phyloP scores from a whole-genome alignment of 2,888 invertebrate species.

The Arctia plantaginis region DNA sequence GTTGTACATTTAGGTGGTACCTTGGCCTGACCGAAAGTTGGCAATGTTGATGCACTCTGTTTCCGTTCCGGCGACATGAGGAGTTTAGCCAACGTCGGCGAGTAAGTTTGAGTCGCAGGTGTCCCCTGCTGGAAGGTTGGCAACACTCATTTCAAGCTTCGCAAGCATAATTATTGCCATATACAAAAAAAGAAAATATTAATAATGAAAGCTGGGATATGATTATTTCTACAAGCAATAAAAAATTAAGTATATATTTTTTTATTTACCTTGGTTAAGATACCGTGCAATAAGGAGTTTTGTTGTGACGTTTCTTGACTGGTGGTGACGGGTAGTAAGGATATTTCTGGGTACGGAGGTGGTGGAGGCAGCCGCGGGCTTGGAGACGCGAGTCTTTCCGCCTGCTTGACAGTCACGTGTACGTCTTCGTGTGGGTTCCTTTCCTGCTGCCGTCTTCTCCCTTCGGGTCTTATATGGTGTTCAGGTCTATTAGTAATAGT shows the following conservation, averaged over 20 bases:
- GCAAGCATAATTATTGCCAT: constrained; percentile 60
- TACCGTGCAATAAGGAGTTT: constrained; percentile 91
- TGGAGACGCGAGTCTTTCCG: constrained; percentile 71
- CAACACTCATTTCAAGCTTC: constrained; percentile 83
- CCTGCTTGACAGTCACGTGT: constrained; percentile 64
- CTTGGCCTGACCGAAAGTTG: constrained; percentile 86
- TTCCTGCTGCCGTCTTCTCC: constrained; percentile 58
- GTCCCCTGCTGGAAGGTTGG: constrained; percentile 85
- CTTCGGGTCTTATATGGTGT: constrained; percentile 70
- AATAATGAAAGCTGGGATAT: constrained; percentile 56
- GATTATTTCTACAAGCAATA: constrained; percentile 52
- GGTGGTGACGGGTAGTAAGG: constrained; percentile 89
- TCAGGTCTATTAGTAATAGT: constrained; percentile 69
- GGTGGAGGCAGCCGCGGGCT: constrained; percentile 86
- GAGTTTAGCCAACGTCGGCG: constrained; percentile 93
- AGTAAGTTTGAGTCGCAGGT: constrained; percentile 88
- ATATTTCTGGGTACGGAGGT: constrained; percentile 92
- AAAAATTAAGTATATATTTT: constrained; percentile 20
- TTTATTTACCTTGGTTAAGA: constrained; percentile 88
- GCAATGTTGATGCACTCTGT: constrained; percentile 79
- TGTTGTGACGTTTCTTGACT: constrained; percentile 79
- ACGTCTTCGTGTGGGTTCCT: constrained; percentile 62
- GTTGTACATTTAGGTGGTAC: constrained; percentile 75
- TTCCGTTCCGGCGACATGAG: constrained; percentile 89
- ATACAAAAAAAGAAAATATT: constrained; percentile 53